Conservation (phyloP, 2,888 invertebrate genomes). For the Standfussiana lucernea region DNA sequence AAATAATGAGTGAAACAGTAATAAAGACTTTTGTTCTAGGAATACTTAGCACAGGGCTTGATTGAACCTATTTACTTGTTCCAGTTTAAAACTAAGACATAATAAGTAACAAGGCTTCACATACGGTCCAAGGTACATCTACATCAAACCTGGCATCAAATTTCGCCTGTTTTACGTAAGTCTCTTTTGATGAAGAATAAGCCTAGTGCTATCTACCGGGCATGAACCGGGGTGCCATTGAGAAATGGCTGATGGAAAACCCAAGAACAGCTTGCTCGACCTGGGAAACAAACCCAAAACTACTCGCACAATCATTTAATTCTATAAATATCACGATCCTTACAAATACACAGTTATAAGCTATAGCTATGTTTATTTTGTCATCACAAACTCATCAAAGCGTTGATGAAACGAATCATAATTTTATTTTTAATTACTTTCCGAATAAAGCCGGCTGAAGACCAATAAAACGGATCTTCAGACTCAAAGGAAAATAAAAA, state of each 20-base stretch:
- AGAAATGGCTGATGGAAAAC: background rate
- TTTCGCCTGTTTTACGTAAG: background rate
- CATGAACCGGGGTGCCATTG: background rate
- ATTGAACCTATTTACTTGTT: background rate
- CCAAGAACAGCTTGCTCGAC: background rate
- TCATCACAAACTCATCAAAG: constrained; percentile 56
- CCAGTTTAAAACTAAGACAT: background rate
- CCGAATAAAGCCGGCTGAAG: constrained; percentile 45
- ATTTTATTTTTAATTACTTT: constrained; percentile 75
- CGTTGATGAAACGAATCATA: constrained; percentile 39
- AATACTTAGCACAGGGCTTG: background rate
- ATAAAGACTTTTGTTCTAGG: background rate
- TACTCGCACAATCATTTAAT: background rate
- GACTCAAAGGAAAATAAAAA: constrained; percentile 70
- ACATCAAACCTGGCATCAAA: background rate
- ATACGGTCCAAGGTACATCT: background rate
- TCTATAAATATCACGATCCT: background rate
- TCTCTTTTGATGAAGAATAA: background rate
- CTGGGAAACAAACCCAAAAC: background rate
- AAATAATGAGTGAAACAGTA: background rate
- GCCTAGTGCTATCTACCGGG: background rate
- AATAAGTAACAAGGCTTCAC: background rate
- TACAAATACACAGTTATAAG: constrained; percentile 18
- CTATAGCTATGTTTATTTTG: background rate
- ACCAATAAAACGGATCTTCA: constrained; percentile 67